Conservation (phyloP, 2,113 vertebrate genomes). For the Eidolon helvum region DNA sequence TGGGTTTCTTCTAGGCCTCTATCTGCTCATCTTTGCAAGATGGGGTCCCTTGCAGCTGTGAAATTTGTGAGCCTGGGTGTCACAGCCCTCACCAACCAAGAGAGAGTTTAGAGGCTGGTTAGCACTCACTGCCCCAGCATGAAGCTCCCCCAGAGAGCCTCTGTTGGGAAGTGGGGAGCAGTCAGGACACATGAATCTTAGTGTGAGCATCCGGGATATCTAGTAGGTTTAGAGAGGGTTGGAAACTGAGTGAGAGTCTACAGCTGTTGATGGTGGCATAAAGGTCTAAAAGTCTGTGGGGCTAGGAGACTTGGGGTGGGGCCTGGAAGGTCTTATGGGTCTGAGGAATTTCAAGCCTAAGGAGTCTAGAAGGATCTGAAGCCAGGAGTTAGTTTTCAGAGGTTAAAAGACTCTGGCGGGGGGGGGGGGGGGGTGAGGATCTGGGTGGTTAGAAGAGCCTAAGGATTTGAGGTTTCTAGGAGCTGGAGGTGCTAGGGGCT, state of each 20-base stretch:
- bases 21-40: not conserved
- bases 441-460: not conserved
- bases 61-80: fast-evolving
- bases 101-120: not conserved
- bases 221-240: not conserved
- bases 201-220: not conserved
- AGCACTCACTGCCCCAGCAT: not conserved
- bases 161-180: not conserved
- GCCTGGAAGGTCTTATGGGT: not conserved
- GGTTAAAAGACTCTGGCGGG: no score
- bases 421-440: not conserved
- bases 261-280: not conserved
- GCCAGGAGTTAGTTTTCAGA: not conserved
- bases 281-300: not conserved
- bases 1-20: fast-evolving
- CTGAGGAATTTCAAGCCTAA: not conserved
- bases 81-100: not conserved
- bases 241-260: not conserved
- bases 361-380: not conserved
- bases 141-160: not conserved
- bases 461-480: not conserved
- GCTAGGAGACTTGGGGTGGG: not conserved
- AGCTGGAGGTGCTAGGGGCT: not conserved
- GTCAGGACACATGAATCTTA: not conserved
- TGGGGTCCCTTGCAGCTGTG: not conserved